Conservation (phyloP, 1,140 invertebrate species). For the Cotesia glomerata region DNA sequence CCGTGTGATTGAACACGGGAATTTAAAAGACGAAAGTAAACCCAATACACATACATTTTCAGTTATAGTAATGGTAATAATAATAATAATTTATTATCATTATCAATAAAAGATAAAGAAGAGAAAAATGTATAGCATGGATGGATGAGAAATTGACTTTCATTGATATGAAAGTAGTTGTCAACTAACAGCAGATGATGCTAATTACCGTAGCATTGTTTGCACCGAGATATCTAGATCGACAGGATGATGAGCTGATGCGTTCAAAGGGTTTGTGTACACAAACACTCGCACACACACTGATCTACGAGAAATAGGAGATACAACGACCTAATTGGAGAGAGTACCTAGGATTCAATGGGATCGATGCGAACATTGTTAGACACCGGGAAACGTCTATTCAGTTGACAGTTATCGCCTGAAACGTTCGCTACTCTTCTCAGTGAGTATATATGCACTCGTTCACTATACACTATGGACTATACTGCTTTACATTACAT, state of each 20-base stretch:
- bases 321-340: slow-evolving; percentile 8
- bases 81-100: too few species aligned
- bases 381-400: slow-evolving; percentile 10
- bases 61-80: too few species aligned
- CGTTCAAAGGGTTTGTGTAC: slow-evolving; percentile 20
- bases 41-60: not conserved
- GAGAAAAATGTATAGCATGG: too few species aligned
- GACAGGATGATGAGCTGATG: slow-evolving; percentile 14
- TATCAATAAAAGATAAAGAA: too few species aligned
- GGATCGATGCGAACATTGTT: slow-evolving; percentile 22
- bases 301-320: slow-evolving; percentile 3
- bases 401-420: slow-evolving; percentile 9
- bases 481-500: too few species aligned
- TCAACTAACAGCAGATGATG: not conserved
- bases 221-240: slow-evolving; percentile 11
- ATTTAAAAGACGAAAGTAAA: slow-evolving; percentile 5
- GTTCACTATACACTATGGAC: too few species aligned
- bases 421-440: slow-evolving; percentile 1
- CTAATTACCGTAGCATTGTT: slow-evolving; percentile 22
- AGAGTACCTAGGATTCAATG: not conserved
- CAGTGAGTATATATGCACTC: too few species aligned
- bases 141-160: not conserved
- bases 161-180: not conserved
- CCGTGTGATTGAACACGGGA: slow-evolving; percentile 20
- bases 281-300: not conserved